Conservation (phyloP, 2,888 invertebrate genomes). For the Aspidiotus destructor region DNA sequence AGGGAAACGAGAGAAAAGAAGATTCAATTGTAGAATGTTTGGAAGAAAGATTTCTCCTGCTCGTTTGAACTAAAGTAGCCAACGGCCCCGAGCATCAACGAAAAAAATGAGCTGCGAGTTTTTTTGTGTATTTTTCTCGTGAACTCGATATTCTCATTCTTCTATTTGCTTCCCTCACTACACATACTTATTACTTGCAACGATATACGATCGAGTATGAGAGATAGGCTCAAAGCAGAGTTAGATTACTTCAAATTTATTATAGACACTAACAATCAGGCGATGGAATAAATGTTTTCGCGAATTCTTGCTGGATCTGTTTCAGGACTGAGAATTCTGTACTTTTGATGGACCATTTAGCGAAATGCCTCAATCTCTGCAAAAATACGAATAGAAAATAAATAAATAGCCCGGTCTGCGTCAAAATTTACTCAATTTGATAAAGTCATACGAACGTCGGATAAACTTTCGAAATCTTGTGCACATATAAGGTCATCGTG, state of each 20-base stretch:
- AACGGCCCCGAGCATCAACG: too few species aligned
- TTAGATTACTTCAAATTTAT: not conserved
- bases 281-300: constrained; percentile 53
- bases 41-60: too few species aligned
- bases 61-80: too few species aligned
- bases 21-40: too few species aligned
- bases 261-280: constrained; percentile 24
- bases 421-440: not conserved
- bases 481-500: constrained; percentile 60
- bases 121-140: too few species aligned
- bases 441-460: constrained; percentile 40
- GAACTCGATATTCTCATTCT: too few species aligned
- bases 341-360: constrained; percentile 64
- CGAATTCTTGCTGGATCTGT: constrained; percentile 61
- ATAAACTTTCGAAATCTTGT: constrained; percentile 59
- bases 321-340: constrained; percentile 61
- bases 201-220: too few species aligned
- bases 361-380: constrained; percentile 57
- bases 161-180: too few species aligned
- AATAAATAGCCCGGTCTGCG: not conserved
- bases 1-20: too few species aligned
- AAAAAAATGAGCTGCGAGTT: too few species aligned
- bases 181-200: too few species aligned
- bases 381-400: constrained; percentile 24
- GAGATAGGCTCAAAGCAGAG: not conserved